Conservation (phyloP, 2,797 vertebrate species). For the Netta rufina region DNA sequence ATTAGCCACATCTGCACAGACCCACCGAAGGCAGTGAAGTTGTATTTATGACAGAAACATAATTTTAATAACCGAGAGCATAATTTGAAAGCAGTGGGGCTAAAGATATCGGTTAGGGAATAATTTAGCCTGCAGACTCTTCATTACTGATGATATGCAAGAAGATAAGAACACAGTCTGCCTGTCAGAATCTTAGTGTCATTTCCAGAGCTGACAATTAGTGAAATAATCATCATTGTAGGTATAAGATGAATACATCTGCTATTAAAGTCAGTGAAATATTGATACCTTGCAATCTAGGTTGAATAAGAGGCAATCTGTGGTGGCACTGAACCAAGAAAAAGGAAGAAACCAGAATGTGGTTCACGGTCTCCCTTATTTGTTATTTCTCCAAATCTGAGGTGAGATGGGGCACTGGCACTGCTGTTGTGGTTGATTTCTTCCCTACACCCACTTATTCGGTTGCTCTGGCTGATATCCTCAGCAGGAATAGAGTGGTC, state of each 20-base stretch:
- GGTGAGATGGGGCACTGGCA: neutral
- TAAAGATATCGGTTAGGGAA: slow-evolving; percentile 1
- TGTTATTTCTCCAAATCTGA: neutral
- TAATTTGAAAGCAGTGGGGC: neutral
- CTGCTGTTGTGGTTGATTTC: neutral
- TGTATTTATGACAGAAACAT: slow-evolving; percentile 12
- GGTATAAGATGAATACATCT: neutral
- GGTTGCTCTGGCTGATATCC: neutral
- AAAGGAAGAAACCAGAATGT: neutral
- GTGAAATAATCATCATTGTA: neutral
- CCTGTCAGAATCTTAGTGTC: neutral
- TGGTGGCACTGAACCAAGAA: neutral
- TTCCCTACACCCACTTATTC: neutral
- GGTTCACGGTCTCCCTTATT: neutral
- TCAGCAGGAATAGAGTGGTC: neutral
- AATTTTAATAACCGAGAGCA: slow-evolving; percentile 18
- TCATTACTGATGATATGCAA: slow-evolving; percentile 8
- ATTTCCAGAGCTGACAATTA: slow-evolving; percentile 29
- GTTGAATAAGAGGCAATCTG: neutral
- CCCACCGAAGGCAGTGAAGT: neutral
- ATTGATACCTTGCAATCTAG: neutral
- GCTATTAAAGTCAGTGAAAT: neutral
- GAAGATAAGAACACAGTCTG: neutral
- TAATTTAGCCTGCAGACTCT: slow-evolving; percentile 24
- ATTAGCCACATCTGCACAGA: neutral